phyloP scores from a whole-genome alignment of 2,113 vertebrate species.

The Corapipo altera region DNA sequence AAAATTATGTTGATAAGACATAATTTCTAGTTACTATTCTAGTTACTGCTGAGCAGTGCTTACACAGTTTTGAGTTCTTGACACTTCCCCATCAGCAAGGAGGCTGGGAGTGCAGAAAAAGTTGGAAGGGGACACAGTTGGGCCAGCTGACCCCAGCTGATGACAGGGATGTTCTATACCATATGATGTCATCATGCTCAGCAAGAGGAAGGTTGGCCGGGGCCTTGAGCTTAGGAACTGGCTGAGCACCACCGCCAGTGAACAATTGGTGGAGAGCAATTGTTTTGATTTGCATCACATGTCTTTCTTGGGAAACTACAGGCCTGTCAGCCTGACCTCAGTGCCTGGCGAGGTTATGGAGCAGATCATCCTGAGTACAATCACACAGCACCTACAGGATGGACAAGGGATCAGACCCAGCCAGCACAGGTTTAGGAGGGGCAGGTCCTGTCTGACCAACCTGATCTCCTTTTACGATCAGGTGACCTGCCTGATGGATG shows the following conservation, averaged over 20 bases:
- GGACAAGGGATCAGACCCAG: too few relatives aligned
- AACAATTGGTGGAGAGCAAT: neutral
- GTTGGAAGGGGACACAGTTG: neutral
- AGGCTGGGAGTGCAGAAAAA: neutral
- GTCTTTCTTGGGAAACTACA: neutral
- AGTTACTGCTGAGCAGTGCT: neutral
- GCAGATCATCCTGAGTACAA: too few relatives aligned
- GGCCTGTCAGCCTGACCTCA: too few relatives aligned
- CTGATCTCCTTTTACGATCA: too few relatives aligned
- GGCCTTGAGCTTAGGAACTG: fast-evolving
- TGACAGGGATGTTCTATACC: neutral
- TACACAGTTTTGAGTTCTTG: neutral
- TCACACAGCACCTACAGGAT: too few relatives aligned
- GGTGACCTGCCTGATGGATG: too few relatives aligned
- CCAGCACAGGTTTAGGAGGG: too few relatives aligned
- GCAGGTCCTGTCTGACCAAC: too few relatives aligned
- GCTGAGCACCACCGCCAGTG: neutral
- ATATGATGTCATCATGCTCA: neutral
- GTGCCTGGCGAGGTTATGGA: too few relatives aligned
- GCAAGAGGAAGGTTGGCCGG: fast-evolving
- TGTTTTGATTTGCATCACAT: neutral
- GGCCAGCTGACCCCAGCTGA: neutral
- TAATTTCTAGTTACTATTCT: neutral
- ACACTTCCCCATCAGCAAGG: fast-evolving
- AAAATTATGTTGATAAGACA: neutral